Evolutionary conservation across 2,888 invertebrate species (phyloP), one percentile per base, ranked within the genome.

Genomic region (Hypomecis atomaria): DNA sequence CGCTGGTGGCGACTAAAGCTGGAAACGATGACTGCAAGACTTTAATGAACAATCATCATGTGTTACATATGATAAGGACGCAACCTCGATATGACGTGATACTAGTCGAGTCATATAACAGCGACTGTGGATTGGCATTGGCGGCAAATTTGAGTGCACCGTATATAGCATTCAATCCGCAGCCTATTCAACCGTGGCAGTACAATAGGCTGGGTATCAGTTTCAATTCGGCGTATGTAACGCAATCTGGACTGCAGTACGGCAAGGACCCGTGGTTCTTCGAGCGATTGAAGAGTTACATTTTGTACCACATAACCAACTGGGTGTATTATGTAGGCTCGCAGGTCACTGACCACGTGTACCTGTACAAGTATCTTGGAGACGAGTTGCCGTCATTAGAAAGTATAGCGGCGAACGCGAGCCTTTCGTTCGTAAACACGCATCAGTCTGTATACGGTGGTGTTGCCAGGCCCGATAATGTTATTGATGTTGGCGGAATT

Each of bases 101-200:
- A 43, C 77, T 97, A 34, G 93, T 95, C 69, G 96, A 97, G 82
- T 94, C 94, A 59, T 96, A 96, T 84, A 96, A 96, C 76, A 94
- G 95, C 42, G 96, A 97, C 79, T 96, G 97, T 76, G 94, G 94
- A 75, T 83, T 96, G 74, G 95, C 95, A 36, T 88, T 97, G 67
- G 95, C 94, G 6, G 93, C 95, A 73, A 94, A 95, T 81, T 93
- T 96, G 45, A 92, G 94, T 73, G 94, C 94, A 0, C 96, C 96
- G 0, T 94, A 94, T 66, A 93, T 96, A 36, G 90, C 93, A 0
- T 80, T 95, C 54, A 94, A 93, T 57, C 93, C 94, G 0, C 93
- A 94, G 66, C 88, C 92, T 43, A 73, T 93, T 50, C 92, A 94
- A 79, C 90, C 94, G 0, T 95, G 94, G 94, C 86, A 92, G 50